Evolutionary conservation across 2,888 invertebrate species (phyloP).

Genomic region (Epirrita christyi): DNA sequence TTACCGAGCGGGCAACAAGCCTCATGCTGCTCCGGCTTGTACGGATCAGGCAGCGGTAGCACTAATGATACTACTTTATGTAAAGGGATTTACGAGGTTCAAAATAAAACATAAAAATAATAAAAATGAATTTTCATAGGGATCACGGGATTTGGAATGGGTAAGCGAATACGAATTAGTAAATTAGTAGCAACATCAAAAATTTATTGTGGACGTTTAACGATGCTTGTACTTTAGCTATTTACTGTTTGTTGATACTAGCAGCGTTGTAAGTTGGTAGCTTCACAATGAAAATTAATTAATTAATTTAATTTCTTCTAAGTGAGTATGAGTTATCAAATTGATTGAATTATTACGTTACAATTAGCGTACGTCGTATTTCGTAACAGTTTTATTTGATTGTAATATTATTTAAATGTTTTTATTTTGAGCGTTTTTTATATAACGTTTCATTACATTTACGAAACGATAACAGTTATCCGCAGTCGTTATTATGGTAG

Average conservation of each 20-base stretch:
- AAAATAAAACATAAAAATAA: conserved; percentile 73
- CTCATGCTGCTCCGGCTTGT: conserved; percentile 95
- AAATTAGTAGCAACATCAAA: conserved; percentile 81
- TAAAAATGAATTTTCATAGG: conserved; percentile 58
- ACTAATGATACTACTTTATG: conserved; percentile 87
- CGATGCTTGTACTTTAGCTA: conserved; percentile 63
- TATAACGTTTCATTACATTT: background rate
- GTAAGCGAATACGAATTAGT: conserved; percentile 83
- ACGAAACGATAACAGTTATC: conserved; percentile 9
- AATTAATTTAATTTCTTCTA: too few species aligned
- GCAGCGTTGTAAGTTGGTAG: conserved; percentile 34
- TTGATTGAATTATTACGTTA: conserved; percentile 18
- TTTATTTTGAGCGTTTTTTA: background rate
- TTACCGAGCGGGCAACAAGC: conserved; percentile 95
- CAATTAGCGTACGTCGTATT: conserved; percentile 16
- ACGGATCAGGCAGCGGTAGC: conserved; percentile 93
- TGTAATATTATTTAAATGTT: background rate
- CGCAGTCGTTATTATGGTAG: conserved; percentile 19
- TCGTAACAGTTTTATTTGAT: background rate
- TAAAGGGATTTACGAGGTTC: conserved; percentile 70
- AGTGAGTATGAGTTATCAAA: conserved; percentile 36
- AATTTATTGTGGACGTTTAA: conserved; percentile 58
- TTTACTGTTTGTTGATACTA: conserved; percentile 47
- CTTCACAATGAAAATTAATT: conserved; percentile 52
- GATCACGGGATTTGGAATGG: conserved; percentile 69